Conservation (phyloP, 2,113 vertebrate species). For the Aptenodytes patagonicus region DNA sequence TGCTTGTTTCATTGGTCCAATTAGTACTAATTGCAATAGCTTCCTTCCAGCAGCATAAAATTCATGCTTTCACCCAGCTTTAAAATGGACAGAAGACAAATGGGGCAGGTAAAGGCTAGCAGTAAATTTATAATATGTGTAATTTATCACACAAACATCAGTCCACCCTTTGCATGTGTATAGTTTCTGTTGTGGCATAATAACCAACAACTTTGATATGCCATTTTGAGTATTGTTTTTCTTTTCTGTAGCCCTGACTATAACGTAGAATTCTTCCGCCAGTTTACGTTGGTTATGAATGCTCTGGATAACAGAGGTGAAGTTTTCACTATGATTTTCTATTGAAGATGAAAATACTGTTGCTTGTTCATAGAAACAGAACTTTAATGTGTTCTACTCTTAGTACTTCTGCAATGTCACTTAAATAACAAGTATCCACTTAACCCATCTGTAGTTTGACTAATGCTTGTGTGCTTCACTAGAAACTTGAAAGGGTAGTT, state of each 20-base stretch:
- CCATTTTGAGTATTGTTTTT: slow-evolving; percentile 42
- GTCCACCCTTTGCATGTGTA: background rate
- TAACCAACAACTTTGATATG: background rate
- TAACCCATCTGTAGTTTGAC: background rate
- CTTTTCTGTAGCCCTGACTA: slow-evolving; percentile 88
- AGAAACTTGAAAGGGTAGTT: background rate
- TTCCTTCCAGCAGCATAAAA: background rate
- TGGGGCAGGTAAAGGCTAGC: background rate
- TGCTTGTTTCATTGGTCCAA: background rate
- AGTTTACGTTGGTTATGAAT: slow-evolving; percentile 96
- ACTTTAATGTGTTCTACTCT: background rate
- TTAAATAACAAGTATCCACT: background rate
- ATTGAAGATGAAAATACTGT: background rate
- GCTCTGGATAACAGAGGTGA: slow-evolving; percentile 98
- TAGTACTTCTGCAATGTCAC: background rate
- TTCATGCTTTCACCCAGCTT: background rate
- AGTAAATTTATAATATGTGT: background rate
- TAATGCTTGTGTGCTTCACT: background rate
- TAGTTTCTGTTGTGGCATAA: background rate
- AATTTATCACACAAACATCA: rapidly evolving
- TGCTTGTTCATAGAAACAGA: background rate
- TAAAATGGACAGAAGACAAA: background rate
- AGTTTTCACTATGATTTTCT: background rate
- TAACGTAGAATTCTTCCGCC: slow-evolving; percentile 96
- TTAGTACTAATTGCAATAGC: background rate